Evolutionary conservation across 2,113 vertebrate genomes (phyloP).

Genomic region (Strix uralensis): DNA sequence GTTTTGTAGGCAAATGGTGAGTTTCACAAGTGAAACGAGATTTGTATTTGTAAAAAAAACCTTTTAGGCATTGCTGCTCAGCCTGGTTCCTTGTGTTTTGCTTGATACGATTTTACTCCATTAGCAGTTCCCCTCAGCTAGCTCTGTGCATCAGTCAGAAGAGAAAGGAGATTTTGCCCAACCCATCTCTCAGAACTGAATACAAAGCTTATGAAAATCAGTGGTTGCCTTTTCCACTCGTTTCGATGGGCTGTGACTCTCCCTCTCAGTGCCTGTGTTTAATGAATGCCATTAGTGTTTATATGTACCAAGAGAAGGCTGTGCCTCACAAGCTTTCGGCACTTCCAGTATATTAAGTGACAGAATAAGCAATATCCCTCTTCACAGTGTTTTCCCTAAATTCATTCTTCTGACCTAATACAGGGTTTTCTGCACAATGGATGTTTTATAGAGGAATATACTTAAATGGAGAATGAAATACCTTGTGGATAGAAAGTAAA

Average conservation of each 20-base stretch:
- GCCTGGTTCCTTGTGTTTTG: background rate
- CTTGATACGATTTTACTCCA: fast-evolving
- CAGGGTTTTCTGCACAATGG: background rate
- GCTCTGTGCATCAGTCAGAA: background rate
- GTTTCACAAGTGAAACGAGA: background rate
- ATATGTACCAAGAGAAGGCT: background rate
- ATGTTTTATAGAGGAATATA: background rate
- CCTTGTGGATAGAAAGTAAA: background rate
- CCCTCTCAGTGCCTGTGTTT: background rate
- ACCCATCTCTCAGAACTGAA: background rate
- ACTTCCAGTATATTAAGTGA: background rate
- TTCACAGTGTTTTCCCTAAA: background rate
- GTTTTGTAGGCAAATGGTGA: background rate
- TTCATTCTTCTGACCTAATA: background rate
- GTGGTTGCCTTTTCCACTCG: background rate
- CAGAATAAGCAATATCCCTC: background rate
- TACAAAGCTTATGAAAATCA: background rate
- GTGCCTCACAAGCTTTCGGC: background rate
- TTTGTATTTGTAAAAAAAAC: background rate
- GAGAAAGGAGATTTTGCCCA: background rate
- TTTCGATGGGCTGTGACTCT: background rate
- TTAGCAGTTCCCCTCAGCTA: background rate
- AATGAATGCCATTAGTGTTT: background rate
- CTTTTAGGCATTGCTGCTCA: background rate
- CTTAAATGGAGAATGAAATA: background rate